Percentiles rank a stretch among this genome's conserved stretches.
These are phyloP conservation scores for Solenopsis fugax DNA, from an alignment of 1,140 invertebrate genomes.

Conservation along the genomic window DNA sequence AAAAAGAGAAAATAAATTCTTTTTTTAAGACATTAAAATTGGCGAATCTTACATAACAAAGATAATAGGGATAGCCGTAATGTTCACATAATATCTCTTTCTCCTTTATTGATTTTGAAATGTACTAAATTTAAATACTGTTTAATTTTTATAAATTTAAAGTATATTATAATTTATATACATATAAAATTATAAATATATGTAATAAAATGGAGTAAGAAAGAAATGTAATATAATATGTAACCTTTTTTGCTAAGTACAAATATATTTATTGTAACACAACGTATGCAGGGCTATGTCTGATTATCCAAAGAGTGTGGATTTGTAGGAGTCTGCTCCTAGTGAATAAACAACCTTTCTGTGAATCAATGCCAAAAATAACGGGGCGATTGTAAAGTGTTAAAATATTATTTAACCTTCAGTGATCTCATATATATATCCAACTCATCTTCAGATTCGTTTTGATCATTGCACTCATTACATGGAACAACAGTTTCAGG, in stretches of 20 bases:
- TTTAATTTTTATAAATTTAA: too few species aligned
- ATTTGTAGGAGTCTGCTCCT: constrained; percentile 76
- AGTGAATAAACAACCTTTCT: constrained; percentile 79
- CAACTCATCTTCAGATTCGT: constrained; percentile 89
- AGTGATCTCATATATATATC: constrained; percentile 90
- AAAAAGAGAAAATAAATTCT: too few species aligned
- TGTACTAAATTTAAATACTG: too few species aligned
- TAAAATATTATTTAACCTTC: constrained; percentile 82
- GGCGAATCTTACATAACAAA: too few species aligned
- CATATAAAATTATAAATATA: background rate
- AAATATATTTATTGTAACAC: constrained; percentile 50
- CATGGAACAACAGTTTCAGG: constrained; percentile 86
- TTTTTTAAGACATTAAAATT: too few species aligned
- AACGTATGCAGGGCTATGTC: constrained; percentile 57
- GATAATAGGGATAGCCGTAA: too few species aligned
- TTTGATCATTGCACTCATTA: constrained; percentile 83
- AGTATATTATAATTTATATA: too few species aligned
- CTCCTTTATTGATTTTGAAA: too few species aligned
- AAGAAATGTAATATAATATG: background rate
- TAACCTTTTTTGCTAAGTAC: constrained; percentile 51
- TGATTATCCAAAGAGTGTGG: constrained; percentile 68
- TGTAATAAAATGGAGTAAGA: background rate
- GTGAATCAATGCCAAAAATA: constrained; percentile 69
- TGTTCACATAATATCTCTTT: too few species aligned
- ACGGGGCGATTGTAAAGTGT: constrained; percentile 70